A percentile compares a stretch with the other conserved stretches of the same genome.
phyloP scores from a whole-genome alignment of 35 echinoderm and acorn worm genomes.

The Lytechinus pictus region DNA sequence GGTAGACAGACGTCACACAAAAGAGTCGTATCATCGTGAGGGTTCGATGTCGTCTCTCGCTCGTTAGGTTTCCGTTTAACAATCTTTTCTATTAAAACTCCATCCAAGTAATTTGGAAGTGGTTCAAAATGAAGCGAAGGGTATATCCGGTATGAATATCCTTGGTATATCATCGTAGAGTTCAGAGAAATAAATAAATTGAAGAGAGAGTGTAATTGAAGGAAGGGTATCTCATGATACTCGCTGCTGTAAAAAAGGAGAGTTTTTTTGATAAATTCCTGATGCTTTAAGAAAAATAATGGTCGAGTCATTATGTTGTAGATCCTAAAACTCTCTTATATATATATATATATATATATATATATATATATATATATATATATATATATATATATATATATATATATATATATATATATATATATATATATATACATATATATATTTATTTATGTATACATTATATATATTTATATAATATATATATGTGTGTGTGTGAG shows the following conservation, averaged over 20 bases:
- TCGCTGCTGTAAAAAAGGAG: background rate
- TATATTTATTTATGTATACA: too few species aligned
- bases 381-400: too few species aligned
- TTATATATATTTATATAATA: too few species aligned
- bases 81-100: slow-evolving; percentile 15
- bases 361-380: too few species aligned
- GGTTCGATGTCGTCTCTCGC: background rate
- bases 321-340: too few species aligned
- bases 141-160: background rate
- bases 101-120: background rate
- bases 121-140: background rate
- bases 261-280: background rate
- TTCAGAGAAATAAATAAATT: background rate
- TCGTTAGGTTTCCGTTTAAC: slow-evolving; percentile 11
- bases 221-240: background rate
- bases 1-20: background rate
- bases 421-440: too few species aligned
- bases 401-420: too few species aligned
- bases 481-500: too few species aligned
- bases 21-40: background rate
- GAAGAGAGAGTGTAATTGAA: background rate
- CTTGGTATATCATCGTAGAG: background rate
- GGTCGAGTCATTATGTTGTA: background rate
- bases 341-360: too few species aligned
- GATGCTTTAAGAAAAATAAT: background rate